These are phyloP conservation scores for Ophthalmolycus amberensis DNA, from an alignment of 2,113 vertebrate species.

Conservation along the genomic window DNA sequence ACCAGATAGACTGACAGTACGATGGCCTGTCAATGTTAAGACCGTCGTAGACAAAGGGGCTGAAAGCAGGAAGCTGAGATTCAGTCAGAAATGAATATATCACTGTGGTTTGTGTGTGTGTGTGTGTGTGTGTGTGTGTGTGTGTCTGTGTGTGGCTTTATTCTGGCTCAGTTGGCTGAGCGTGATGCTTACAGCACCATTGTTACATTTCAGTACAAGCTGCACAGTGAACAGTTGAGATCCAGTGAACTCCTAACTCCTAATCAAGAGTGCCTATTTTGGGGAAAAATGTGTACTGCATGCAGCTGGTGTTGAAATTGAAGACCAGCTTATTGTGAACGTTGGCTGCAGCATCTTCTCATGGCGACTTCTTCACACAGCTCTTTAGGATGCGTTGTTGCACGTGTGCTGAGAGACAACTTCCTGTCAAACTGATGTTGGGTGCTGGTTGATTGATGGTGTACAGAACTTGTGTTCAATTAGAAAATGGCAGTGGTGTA, in stretches of 20 bases:
- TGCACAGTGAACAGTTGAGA: neutral
- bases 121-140: neutral
- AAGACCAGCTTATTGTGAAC: neutral
- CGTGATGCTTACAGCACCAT: neutral
- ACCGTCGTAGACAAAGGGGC: neutral
- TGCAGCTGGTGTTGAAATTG: neutral
- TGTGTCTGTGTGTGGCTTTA: neutral
- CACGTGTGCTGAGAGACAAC: too few relatives aligned
- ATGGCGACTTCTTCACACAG: neutral
- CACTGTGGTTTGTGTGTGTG: neutral
- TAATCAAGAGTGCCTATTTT: neutral
- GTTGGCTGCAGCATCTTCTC: neutral
- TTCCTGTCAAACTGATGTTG: neutral
- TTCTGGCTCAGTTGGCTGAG: neutral
- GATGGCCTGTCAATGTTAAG: constrained; percentile 19
- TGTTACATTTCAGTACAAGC: neutral
- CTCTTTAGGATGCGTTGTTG: neutral
- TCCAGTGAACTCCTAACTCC: neutral
- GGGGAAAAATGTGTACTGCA: neutral
- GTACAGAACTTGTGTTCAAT: neutral
- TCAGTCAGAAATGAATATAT: neutral
- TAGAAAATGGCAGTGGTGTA: too few relatives aligned
- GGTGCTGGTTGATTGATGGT: neutral
- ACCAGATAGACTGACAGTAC: neutral
- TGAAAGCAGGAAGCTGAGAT: constrained; percentile 17